Conservation (phyloP, 1,140 invertebrate genomes). For the Colletes latitarsis region DNA sequence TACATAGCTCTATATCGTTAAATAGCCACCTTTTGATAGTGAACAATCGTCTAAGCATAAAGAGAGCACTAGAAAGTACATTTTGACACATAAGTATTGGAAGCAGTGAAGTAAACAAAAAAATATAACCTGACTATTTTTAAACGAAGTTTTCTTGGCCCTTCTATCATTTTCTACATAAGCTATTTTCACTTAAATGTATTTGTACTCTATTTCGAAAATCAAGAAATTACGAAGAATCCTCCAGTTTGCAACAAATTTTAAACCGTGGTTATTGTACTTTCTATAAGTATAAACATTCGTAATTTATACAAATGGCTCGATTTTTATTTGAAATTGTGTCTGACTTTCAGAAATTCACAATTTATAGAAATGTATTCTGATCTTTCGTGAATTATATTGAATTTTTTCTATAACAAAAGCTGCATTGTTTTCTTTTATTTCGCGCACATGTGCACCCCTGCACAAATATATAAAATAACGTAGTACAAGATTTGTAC, state of each 20-base stretch:
- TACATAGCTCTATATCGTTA: constrained; percentile 33
- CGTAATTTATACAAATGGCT: neutral
- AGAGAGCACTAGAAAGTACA: constrained; percentile 40
- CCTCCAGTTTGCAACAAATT: constrained; percentile 13
- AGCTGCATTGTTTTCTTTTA: neutral
- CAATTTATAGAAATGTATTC: neutral
- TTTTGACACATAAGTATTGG: neutral
- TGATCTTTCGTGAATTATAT: neutral
- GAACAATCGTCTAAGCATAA: constrained; percentile 28
- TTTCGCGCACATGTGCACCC: neutral
- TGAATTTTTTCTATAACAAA: neutral
- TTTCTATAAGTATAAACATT: constrained; percentile 10
- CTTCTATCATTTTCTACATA: neutral
- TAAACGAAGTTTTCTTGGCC: neutral
- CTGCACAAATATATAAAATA: constrained; percentile 12
- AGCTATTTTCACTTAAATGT: constrained; percentile 11
- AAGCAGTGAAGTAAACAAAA: constrained; percentile 24
- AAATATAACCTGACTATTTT: constrained; percentile 8
- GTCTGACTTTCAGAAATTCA: neutral
- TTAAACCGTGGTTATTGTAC: constrained; percentile 16
- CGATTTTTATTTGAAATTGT: neutral
- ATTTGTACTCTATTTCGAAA: constrained; percentile 27
- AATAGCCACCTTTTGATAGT: neutral
- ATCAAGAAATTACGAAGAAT: constrained; percentile 25
- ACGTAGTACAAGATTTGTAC: constrained; percentile 19